phyloP scores from a whole-genome alignment of 2,113 vertebrate genomes.

The Oncorhynchus masou region DNA sequence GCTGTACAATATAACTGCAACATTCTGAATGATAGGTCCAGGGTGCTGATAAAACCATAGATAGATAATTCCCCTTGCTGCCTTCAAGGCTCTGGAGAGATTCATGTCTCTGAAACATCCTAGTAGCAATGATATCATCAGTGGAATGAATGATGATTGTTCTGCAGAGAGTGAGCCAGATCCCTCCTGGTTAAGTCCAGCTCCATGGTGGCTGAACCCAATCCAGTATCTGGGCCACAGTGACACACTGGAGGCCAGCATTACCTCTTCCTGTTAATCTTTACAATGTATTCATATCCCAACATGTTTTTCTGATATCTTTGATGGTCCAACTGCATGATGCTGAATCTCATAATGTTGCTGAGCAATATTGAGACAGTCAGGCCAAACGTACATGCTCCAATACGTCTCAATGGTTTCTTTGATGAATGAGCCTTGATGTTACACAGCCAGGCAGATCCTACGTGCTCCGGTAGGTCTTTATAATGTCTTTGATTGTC shows the following conservation, averaged over 20 bases:
- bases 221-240: background rate
- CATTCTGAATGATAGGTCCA: slow-evolving; percentile 4
- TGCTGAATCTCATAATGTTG: background rate
- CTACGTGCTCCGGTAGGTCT: slow-evolving; percentile 86
- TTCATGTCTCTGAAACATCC: slow-evolving; percentile 27
- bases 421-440: slow-evolving; percentile 14
- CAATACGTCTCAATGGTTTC: background rate
- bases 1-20: slow-evolving; percentile 3
- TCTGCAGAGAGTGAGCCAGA: slow-evolving; percentile 36
- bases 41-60: slow-evolving; percentile 40
- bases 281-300: background rate
- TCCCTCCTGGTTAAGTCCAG: slow-evolving; percentile 35
- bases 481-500: slow-evolving; percentile 93
- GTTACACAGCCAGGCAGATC: background rate
- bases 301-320: background rate
- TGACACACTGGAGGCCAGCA: too few species aligned
- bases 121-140: slow-evolving; percentile 32
- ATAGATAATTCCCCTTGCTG: slow-evolving; percentile 19
- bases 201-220: slow-evolving; percentile 24
- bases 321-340: too few species aligned
- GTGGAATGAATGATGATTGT: slow-evolving; percentile 24
- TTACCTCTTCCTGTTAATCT: too few species aligned
- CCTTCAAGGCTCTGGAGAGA: slow-evolving; percentile 10
- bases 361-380: background rate
- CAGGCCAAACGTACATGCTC: background rate